Conservation (phyloP, 2,113 vertebrate species). For the Pygoscelis adeliae region DNA sequence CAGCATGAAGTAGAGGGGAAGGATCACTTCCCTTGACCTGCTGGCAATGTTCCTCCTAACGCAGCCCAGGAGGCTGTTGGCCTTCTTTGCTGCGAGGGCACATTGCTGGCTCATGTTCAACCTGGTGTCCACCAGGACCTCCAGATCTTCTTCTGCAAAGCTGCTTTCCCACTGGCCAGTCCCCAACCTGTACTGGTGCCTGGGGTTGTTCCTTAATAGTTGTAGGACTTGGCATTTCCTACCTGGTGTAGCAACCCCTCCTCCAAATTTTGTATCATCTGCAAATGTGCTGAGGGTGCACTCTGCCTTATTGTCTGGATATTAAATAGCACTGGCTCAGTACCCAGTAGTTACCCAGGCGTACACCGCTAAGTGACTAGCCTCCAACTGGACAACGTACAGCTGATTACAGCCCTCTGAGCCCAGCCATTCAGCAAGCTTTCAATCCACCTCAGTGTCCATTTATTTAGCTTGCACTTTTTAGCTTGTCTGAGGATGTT, state of each 20-base stretch:
- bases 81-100: background rate
- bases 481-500: background rate
- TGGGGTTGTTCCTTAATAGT: background rate
- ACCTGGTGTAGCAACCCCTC: background rate
- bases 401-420: background rate
- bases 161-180: background rate
- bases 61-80: background rate
- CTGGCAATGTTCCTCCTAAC: background rate
- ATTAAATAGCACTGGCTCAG: background rate
- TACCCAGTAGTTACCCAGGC: rapidly evolving
- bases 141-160: background rate
- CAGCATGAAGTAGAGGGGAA: background rate
- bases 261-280: background rate
- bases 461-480: background rate
- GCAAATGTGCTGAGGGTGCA: rapidly evolving
- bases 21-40: background rate
- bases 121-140: background rate
- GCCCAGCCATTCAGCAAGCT: background rate
- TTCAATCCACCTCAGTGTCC: background rate
- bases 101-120: background rate
- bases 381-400: background rate
- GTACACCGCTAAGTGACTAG: background rate
- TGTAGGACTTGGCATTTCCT: background rate
- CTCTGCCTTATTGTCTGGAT: background rate
- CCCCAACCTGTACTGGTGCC: background rate